Conservation (phyloP, 2,888 invertebrate species). For the Drosophila anomelani region DNA sequence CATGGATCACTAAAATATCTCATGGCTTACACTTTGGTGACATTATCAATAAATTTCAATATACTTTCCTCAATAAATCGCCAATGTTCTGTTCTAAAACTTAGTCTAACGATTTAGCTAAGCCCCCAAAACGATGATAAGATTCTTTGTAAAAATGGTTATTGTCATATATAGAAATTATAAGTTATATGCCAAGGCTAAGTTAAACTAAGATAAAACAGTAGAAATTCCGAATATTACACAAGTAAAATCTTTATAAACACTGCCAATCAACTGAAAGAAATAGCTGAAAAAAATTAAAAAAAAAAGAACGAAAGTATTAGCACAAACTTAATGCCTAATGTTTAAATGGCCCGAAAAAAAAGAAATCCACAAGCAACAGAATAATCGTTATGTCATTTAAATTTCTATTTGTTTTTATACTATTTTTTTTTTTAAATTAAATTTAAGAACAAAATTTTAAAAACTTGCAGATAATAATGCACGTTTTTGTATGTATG, state of each 20-base stretch:
- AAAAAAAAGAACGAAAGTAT: constrained; percentile 30
- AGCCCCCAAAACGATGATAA: constrained; percentile 36
- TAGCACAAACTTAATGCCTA: constrained; percentile 29
- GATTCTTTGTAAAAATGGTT: constrained; percentile 36
- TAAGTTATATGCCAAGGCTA: constrained; percentile 6
- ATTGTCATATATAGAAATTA: constrained; percentile 28
- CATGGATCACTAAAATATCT: not conserved
- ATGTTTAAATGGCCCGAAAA: too few species aligned
- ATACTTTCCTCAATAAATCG: not conserved
- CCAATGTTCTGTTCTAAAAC: constrained; percentile 1
- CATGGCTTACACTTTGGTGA: not conserved
- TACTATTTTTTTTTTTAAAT: constrained; percentile 6
- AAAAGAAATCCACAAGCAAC: not conserved
- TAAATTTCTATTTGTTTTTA: constrained; percentile 4
- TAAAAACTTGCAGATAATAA: not conserved
- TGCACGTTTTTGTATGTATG: constrained; percentile 35
- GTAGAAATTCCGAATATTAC: constrained; percentile 51
- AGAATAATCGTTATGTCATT: constrained; percentile 16
- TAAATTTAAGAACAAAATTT: not conserved
- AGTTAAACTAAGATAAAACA: constrained; percentile 12
- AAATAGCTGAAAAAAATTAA: not conserved
- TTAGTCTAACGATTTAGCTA: constrained; percentile 25
- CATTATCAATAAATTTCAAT: not conserved
- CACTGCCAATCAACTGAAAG: constrained; percentile 26
- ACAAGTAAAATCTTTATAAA: not conserved